phyloP scores from a whole-genome alignment of 1,140 invertebrate species.

The Platorchestia sp. region DNA sequence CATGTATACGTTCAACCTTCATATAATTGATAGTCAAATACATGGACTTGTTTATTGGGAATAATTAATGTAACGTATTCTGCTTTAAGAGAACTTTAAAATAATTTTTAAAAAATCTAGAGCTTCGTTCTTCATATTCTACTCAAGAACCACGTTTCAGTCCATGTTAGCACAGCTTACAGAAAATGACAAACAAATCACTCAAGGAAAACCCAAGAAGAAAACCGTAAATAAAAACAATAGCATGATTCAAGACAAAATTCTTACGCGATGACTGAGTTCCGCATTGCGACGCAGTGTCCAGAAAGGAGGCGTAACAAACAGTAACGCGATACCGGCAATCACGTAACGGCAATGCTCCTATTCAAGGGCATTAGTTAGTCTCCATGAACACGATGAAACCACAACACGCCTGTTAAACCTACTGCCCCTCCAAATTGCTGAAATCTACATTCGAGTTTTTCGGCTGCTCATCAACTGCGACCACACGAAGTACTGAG shows the following conservation, averaged over 20 bases:
- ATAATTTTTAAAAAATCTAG: background rate
- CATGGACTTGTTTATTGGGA: background rate
- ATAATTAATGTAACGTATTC: background rate
- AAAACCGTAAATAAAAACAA: background rate
- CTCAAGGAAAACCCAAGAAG: background rate
- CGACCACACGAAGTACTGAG: background rate
- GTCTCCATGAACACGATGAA: background rate
- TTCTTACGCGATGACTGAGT: background rate
- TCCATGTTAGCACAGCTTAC: background rate
- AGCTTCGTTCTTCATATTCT: background rate
- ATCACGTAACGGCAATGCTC: background rate
- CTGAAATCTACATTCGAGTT: background rate
- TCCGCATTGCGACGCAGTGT: conserved; percentile 20
- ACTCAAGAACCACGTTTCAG: background rate
- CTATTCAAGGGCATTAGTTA: background rate
- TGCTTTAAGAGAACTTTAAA: background rate
- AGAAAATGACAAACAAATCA: background rate
- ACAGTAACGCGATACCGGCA: background rate
- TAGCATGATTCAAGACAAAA: background rate
- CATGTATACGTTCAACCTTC: background rate
- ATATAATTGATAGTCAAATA: background rate
- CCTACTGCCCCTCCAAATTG: background rate
- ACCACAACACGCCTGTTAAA: background rate
- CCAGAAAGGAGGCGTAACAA: background rate
- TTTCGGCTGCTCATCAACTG: background rate